Percentiles rank a stretch among this genome's conserved stretches.
Evolutionary conservation across 2,113 vertebrate species (phyloP).

Genomic region (Axis porcinus): DNA sequence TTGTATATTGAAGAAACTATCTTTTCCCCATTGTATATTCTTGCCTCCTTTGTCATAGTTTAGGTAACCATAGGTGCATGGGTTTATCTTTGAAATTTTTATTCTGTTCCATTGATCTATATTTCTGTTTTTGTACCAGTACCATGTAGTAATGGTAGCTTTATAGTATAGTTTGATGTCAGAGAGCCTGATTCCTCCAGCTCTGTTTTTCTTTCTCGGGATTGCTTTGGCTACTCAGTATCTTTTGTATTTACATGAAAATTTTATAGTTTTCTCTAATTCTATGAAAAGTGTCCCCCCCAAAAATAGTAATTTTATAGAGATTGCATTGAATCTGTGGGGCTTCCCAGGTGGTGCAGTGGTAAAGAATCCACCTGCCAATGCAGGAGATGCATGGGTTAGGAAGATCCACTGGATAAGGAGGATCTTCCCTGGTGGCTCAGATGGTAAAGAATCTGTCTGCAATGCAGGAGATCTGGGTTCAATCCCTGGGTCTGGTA

Average conservation of each 20-base stretch:
- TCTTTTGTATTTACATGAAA: not conserved
- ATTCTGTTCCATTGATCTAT: not conserved
- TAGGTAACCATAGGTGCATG: not conserved
- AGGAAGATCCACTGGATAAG: not conserved
- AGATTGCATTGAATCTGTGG: not conserved
- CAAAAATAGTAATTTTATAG: not conserved
- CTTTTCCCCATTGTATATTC: not conserved
- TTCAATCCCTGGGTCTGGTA: not conserved
- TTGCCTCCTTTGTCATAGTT: not conserved
- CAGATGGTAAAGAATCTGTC: not conserved
- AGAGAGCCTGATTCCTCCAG: not conserved
- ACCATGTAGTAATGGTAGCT: not conserved
- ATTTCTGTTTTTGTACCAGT: not conserved
- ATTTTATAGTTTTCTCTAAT: not conserved
- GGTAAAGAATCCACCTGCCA: not conserved
- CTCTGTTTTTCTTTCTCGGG: not conserved
- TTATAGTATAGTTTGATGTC: not conserved
- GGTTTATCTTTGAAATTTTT: not conserved
- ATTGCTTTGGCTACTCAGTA: not conserved
- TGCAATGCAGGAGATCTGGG: not conserved
- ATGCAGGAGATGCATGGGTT: not conserved
- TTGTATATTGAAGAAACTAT: not conserved
- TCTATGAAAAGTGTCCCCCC: not conserved
- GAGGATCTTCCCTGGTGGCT: not conserved
- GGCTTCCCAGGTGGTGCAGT: not conserved